Evolutionary conservation across 37 sponge, comb jelly and placozoan species (phyloP).

Genomic region (Halichondria panicea): DNA sequence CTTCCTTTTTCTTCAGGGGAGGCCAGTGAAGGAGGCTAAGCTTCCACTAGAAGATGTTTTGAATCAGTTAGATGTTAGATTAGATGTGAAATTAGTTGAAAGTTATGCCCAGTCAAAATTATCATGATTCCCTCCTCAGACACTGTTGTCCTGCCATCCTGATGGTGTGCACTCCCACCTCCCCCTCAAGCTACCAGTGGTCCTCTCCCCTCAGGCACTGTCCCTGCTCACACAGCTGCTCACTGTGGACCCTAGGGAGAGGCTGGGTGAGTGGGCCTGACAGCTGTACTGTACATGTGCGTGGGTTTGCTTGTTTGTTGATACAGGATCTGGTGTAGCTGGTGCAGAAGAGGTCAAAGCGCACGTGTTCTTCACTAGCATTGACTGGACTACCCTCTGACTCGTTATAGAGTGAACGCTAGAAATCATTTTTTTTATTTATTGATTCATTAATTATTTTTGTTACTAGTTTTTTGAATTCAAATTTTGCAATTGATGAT

Average conservation of each 20-base stretch:
- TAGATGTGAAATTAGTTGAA: no score
- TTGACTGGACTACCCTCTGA: slow-evolving; percentile 45
- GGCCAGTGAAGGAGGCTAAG: no score
- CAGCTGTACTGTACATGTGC: background rate
- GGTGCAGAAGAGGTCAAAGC: slow-evolving; percentile 75
- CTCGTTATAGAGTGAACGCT: background rate
- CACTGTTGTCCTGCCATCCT: slow-evolving; percentile 70
- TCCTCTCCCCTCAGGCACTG: slow-evolving; percentile 61
- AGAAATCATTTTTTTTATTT: background rate
- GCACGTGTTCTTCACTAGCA: slow-evolving; percentile 66
- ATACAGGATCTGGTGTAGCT: slow-evolving; percentile 51
- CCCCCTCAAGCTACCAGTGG: slow-evolving; percentile 53
- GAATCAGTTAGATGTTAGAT: background rate
- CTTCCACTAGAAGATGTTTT: background rate
- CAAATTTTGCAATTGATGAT: no score
- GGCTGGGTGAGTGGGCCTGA: background rate
- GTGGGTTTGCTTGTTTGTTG: no score
- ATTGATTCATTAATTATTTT: background rate
- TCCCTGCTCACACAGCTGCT: slow-evolving; percentile 66
- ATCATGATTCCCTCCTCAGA: slow-evolving; percentile 14
- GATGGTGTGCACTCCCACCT: slow-evolving; percentile 71
- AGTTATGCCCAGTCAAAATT: background rate
- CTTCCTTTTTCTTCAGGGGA: no score
- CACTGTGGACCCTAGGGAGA: background rate
- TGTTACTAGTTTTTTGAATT: no score